Base-by-base conservation (phyloP, 1,140 invertebrate genomes). In the Meloidogyne hapla region DNA sequence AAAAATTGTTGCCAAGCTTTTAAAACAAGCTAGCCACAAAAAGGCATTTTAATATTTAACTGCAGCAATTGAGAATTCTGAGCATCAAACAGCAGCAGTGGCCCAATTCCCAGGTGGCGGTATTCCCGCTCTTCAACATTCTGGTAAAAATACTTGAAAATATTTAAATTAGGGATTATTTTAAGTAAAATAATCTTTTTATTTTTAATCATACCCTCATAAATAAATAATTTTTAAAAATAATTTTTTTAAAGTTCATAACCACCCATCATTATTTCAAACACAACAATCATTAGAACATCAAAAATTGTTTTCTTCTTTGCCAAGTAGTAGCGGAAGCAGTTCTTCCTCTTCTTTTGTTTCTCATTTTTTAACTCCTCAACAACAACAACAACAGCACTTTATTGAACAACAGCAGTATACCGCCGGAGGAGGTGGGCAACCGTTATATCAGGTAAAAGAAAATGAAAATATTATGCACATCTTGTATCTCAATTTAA, bases 321-420 rank as follows among this genome's bases (percentile, higher is more conserved):
- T 56, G 1, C 48, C 48, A 56, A 56, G 48, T 56, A 56, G 48
- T 8, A 56, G 48, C n/a, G 48, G 48, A 21, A 56, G 48, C 48
- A 56, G 48, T 56, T 56, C 48, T 56, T 56, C 48, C 6, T 56
- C 48, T 56, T 56, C 48, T 56, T 56, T 56, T 56, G 18, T 18
- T n/a, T 56, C 48, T n/a, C 48, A 56, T 56, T 56, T 56, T 56
- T 56, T 56, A 56, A 18, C 48, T 56, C n/a, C 48, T n/a, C 48
- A 56, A 56, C 48, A 56, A 56, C 48, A 48, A 48, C 48, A 56
- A 56, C 48, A 45, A 15, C 42, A 48, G 15, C 13, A 56, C 48
- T 56, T 56, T 56, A 56, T 56, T 56, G 48, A 21, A 56, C 48
- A 56, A 56, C 48, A 56, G n/a, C 48, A 56, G n/a, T 56, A 56